Conservation (phyloP, 2,113 vertebrate genomes). For the Ammodramus savannarum region DNA sequence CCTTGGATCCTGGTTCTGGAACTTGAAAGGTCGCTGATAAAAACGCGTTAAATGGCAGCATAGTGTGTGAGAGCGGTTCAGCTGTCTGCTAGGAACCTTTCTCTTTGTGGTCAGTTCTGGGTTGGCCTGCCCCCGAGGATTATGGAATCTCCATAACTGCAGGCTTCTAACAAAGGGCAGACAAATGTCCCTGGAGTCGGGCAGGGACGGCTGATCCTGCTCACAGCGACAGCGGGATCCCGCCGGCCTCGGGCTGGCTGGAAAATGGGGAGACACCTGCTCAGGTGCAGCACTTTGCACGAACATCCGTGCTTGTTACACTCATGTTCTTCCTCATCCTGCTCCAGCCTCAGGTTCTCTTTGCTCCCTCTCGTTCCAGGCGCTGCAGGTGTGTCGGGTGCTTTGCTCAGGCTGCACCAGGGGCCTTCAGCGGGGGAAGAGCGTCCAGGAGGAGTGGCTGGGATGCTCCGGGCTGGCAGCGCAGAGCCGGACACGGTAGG, state of each 20-base stretch:
- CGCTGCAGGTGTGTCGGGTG: fast-evolving
- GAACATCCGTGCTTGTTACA: background rate
- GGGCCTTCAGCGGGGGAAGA: background rate
- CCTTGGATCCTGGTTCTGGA: background rate
- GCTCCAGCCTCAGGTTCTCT: background rate
- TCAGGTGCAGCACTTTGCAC: background rate
- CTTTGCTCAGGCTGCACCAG: background rate
- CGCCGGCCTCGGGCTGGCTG: background rate
- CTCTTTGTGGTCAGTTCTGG: background rate
- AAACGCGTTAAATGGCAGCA: background rate
- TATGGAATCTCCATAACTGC: background rate
- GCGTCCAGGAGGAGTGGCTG: background rate
- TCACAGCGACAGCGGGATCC: background rate
- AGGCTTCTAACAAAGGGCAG: constrained; percentile 4
- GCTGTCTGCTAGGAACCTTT: background rate
- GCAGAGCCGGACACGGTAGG: fast-evolving
- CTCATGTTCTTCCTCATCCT: background rate
- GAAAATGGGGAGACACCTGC: background rate
- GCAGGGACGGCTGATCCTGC: background rate
- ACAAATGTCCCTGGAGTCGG: fast-evolving
- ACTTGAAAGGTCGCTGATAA: background rate
- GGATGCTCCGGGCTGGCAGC: background rate
- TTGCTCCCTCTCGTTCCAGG: fast-evolving
- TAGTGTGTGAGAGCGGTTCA: background rate
- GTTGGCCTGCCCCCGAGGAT: background rate